Evolutionary conservation across 2,888 invertebrate species (phyloP).

Genomic region (Uropetala carovei): DNA sequence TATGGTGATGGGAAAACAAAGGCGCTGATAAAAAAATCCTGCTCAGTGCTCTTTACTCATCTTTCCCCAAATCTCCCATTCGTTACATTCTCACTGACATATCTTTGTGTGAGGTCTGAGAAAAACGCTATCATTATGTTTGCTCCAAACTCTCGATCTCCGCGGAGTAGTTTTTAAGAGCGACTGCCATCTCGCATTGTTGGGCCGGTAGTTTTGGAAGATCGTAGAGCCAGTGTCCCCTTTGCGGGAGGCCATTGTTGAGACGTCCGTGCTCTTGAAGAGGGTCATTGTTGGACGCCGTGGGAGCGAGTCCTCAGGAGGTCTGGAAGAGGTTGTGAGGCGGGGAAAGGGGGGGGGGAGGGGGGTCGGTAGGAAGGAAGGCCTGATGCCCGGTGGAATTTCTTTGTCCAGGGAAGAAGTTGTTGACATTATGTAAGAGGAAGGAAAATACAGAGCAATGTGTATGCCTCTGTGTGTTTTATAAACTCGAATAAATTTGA

Average conservation of each 20-base stretch:
- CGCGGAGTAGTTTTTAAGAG: conserved; percentile 1
- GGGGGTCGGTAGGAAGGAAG: not conserved
- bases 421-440: conserved; percentile 8
- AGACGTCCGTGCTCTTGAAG: conserved; percentile 25
- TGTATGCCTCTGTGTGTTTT: not conserved
- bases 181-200: conserved; percentile 12
- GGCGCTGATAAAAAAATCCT: not conserved
- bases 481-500: conserved; percentile 12
- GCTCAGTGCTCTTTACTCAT: not conserved
- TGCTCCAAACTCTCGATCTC: conserved; percentile 3
- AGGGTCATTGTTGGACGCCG: conserved; percentile 50
- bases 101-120: conserved; percentile 22
- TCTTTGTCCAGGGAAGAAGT: conserved; percentile 8
- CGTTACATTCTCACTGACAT: conserved; percentile 50
- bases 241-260: conserved; percentile 42
- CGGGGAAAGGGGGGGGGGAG: not conserved
- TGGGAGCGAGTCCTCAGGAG: conserved; percentile 39
- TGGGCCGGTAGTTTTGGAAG: conserved; percentile 21
- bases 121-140: conserved; percentile 26
- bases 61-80: not conserved
- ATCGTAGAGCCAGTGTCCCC: conserved; percentile 13
- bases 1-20: not conserved
- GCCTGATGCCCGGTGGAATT: not conserved
- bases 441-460: not conserved
- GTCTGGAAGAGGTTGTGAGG: not conserved